phyloP scores from a whole-genome alignment of 1,140 invertebrate species.

The Drosophila pseudoobscura region DNA sequence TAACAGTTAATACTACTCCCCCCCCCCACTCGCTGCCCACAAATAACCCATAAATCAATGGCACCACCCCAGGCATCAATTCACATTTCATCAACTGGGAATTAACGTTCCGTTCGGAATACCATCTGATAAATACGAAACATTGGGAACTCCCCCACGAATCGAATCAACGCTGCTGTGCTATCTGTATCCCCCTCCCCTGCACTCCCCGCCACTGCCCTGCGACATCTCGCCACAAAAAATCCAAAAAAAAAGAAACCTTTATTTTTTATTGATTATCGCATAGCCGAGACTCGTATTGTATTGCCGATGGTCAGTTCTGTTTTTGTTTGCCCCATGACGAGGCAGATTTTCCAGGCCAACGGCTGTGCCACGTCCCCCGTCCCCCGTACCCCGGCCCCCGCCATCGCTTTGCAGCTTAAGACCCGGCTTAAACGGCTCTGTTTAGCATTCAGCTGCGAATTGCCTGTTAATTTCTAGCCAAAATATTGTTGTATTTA shows the following conservation, averaged over 20 bases:
- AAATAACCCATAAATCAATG: too few species aligned
- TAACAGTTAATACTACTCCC: too few species aligned
- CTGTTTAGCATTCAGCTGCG: conserved; percentile 33
- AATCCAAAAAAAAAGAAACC: too few species aligned
- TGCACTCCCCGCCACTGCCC: background rate
- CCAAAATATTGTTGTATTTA: conserved; percentile 51
- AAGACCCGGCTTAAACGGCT: conserved; percentile 38
- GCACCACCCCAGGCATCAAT: background rate
- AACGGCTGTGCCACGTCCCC: conserved; percentile 4
- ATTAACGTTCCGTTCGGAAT: conserved; percentile 14
- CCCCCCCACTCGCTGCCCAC: too few species aligned
- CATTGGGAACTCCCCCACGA: conserved; percentile 26
- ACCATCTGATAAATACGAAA: conserved; percentile 30
- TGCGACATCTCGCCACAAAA: too few species aligned
- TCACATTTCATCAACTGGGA: conserved; percentile 32
- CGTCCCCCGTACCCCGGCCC: background rate
- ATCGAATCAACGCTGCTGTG: background rate
- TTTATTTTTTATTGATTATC: conserved; percentile 20
- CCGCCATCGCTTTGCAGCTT: background rate
- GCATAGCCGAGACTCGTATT: conserved; percentile 4
- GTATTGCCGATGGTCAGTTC: conserved; percentile 68
- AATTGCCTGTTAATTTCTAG: conserved; percentile 67
- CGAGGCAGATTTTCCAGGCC: conserved; percentile 63
- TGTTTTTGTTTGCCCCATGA: conserved; percentile 67
- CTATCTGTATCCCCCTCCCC: background rate